These are phyloP conservation scores for Nibea coibor DNA, from an alignment of 2,113 vertebrate species.

Conservation along the genomic window DNA sequence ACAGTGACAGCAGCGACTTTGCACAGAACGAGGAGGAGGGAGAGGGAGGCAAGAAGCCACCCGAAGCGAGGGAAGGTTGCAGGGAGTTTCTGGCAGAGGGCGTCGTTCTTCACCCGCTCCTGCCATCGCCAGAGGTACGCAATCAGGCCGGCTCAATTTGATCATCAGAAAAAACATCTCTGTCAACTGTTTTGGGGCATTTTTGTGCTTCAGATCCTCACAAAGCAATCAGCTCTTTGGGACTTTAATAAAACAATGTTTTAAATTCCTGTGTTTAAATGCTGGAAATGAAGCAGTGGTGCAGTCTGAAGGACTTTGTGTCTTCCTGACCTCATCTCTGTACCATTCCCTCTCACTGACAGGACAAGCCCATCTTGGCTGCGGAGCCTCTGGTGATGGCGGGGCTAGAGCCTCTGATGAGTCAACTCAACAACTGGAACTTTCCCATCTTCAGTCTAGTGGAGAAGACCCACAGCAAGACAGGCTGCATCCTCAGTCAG, in stretches of 20 bases:
- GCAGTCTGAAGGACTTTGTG: not conserved
- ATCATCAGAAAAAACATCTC: not conserved
- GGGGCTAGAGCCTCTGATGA: conserved; percentile 89
- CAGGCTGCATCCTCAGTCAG: conserved; percentile 97
- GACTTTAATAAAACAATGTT: not conserved
- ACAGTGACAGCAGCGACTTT: conserved; percentile 96
- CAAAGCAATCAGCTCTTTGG: not conserved
- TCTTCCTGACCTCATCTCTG: conserved; percentile 3
- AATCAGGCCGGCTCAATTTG: not conserved
- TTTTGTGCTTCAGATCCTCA: not conserved
- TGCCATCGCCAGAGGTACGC: conserved; percentile 79
- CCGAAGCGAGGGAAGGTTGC: conserved; percentile 64
- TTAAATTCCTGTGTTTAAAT: not conserved
- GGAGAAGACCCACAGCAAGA: conserved; percentile 91
- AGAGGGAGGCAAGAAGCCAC: conserved; percentile 82
- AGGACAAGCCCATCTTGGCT: conserved; percentile 89
- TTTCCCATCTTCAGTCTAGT: conserved; percentile 97
- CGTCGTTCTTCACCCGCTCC: conserved; percentile 78
- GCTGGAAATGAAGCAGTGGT: not conserved
- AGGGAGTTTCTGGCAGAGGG: conserved; percentile 78
- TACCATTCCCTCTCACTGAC: not conserved
- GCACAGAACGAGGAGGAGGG: conserved; percentile 92
- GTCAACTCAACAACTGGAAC: conserved; percentile 95
- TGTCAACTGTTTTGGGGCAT: not conserved
- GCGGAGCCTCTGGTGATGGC: conserved; percentile 88